Percentiles rank a stretch among this genome's conserved stretches.
These are phyloP conservation scores for Philypnodon macrostomus DNA, from an alignment of 2,797 vertebrate genomes.

Conservation along the genomic window DNA sequence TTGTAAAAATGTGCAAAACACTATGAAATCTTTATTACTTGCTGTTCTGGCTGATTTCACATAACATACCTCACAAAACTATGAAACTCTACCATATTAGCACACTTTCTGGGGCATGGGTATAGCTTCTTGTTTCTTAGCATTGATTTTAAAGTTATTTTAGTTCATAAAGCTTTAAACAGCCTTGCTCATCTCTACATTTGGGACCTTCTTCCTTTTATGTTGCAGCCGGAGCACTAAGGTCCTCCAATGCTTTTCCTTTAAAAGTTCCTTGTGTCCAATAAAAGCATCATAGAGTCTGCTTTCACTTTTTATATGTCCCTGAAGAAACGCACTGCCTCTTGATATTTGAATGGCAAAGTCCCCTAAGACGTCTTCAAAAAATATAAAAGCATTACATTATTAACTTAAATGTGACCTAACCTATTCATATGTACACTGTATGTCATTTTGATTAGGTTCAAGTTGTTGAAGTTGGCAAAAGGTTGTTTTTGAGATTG, in stretches of 20 bases:
- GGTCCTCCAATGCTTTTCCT: background rate
- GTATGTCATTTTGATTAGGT: background rate
- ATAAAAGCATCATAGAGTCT: background rate
- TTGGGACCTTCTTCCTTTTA: conserved; percentile 4
- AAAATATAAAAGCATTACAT: background rate
- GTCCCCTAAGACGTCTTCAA: too few relatives aligned
- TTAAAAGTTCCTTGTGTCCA: background rate
- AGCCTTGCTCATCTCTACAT: conserved; percentile 2
- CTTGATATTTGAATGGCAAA: conserved; percentile 3
- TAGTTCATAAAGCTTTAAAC: conserved; percentile 11
- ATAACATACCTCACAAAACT: conserved; percentile 1
- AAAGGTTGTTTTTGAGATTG: too few relatives aligned
- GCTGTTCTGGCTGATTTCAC: background rate
- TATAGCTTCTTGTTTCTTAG: background rate
- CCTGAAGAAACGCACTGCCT: background rate
- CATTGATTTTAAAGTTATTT: conserved; percentile 3
- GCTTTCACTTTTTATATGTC: background rate
- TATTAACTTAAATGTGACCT: background rate
- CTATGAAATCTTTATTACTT: background rate
- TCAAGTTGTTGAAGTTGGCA: too few relatives aligned
- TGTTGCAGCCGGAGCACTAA: background rate
- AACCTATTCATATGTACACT: background rate
- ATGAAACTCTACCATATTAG: background rate
- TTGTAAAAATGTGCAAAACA: conserved; percentile 2
- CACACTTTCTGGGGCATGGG: background rate